Percentiles rank a stretch among this genome's conserved stretches.
phyloP scores from a whole-genome alignment of 2,797 vertebrate genomes.

The Rhinophrynus dorsalis region DNA sequence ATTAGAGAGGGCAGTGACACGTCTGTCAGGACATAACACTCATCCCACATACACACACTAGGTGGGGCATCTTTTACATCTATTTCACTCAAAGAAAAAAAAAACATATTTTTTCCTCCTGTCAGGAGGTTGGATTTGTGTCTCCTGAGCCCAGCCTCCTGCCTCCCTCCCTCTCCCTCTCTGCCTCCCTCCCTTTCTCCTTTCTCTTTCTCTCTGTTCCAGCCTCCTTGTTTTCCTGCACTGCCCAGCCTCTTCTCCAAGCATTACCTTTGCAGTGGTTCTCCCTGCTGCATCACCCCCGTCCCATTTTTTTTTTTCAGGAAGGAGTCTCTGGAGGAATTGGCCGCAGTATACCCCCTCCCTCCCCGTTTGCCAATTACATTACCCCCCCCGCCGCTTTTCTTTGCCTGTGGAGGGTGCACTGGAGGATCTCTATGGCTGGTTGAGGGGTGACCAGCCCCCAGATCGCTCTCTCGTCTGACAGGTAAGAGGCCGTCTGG shows the following conservation, averaged over 20 bases:
- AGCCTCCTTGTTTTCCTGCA: conserved; percentile 48
- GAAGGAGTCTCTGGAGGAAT: neutral
- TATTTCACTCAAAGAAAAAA: neutral
- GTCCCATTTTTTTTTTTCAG: conserved; percentile 10
- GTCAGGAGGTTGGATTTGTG: conserved; percentile 33
- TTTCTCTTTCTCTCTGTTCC: conserved; percentile 14
- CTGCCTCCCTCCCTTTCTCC: neutral
- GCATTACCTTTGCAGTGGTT: conserved; percentile 42
- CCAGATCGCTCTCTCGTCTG: conserved; percentile 1
- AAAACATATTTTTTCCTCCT: conserved; percentile 21
- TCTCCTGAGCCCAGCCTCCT: conserved; percentile 31
- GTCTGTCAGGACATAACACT: neutral
- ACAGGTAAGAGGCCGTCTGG: conserved; percentile 28
- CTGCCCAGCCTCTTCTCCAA: conserved; percentile 31
- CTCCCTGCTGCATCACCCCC: conserved; percentile 14
- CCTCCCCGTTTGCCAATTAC: neutral
- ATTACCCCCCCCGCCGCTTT: conserved; percentile 8
- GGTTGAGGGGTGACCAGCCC: conserved; percentile 17
- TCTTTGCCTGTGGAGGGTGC: conserved; percentile 20
- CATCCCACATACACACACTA: conserved; percentile 33
- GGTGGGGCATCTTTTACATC: conserved; percentile 38
- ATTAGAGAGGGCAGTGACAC: conserved; percentile 6
- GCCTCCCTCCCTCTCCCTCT: conserved; percentile 22
- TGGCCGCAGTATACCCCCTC: neutral
- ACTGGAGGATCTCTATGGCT: conserved; percentile 33